Conservation (phyloP, 2,888 invertebrate species). For the Adelphocoris suturalis region DNA sequence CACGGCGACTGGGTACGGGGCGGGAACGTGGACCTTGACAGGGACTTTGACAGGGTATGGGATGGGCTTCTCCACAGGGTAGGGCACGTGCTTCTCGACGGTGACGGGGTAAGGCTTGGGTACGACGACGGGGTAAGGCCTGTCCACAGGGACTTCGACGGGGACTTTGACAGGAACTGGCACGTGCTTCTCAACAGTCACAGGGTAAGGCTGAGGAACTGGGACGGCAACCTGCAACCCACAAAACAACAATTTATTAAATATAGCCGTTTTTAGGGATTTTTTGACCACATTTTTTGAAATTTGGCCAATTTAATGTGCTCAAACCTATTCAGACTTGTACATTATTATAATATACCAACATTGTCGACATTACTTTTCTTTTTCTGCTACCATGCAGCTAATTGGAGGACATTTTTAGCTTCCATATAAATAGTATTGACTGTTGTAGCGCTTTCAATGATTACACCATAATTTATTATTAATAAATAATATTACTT, state of each 20-base stretch:
- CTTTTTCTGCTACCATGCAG: too few species aligned
- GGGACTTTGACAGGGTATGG: constrained; percentile 86
- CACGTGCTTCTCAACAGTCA: constrained; percentile 79
- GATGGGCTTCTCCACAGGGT: constrained; percentile 79
- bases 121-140: constrained; percentile 84
- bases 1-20: constrained; percentile 82
- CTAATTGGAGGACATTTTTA: too few species aligned
- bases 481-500: too few species aligned
- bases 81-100: constrained; percentile 82
- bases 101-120: constrained; percentile 77
- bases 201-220: constrained; percentile 78
- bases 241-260: background rate
- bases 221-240: constrained; percentile 14
- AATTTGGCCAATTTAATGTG: too few species aligned
- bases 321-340: too few species aligned
- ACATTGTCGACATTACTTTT: too few species aligned
- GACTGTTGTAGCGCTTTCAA: too few species aligned
- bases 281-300: too few species aligned
- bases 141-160: constrained; percentile 83
- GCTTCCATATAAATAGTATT: too few species aligned
- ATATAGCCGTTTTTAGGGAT: too few species aligned
- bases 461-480: too few species aligned
- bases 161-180: constrained; percentile 79
- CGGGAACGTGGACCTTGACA: constrained; percentile 80
- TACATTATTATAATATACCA: too few species aligned